Base-by-base conservation (phyloP, 2,113 vertebrate species). In the Casuarius casuarius region DNA sequence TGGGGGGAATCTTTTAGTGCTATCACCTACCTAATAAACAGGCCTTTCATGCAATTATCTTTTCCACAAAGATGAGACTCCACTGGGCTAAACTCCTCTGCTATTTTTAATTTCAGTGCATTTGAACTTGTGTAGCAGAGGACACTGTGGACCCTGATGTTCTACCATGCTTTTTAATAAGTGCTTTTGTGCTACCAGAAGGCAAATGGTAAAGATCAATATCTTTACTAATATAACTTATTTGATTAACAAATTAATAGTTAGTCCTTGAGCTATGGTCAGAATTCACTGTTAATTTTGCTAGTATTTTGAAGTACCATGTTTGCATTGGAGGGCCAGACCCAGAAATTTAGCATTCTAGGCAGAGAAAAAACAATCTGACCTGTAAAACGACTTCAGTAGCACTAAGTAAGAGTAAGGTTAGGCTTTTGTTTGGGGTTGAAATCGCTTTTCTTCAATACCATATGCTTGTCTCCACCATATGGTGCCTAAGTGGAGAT, bases 391-490 rank as follows among this genome's bases (percentile, higher is more conserved):
- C 49, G 59, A 14, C 80, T 46, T 38, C 59, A 67, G 46, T 1
- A 35, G 54, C 52, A 71, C 46, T 80, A 89, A 75, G 49, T 12
- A 81, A 54, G 73, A 92, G 35, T 63, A 73, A n/a, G 21, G 20
- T 54, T 80, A 54, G 51, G 65, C 42, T 87, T 87, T 83, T 93
- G 26, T 70, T 91, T 74, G n/a, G 46, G 67, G 25, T 85, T 79
- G 90, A 96, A 95, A 86, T 71, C 22, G 28, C 29, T 89, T 91
- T 81, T 87, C 62, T 89, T 56, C 42, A 59, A 76, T 48, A 51
- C 49, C 52, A 72, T 87, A 84, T 92, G 56, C 87, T 68, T 82
- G 72, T 83, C 89, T 93, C 81, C 85, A 77, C 82, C 52, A 2
- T 76, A 52, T 35, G n/a, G 25, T 46, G 48, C 71, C 40, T 40